Percentiles rank a stretch among this genome's conserved stretches.
Evolutionary conservation across 2,797 vertebrate genomes (phyloP).

Genomic region (Limnodromus scolopaceus): DNA sequence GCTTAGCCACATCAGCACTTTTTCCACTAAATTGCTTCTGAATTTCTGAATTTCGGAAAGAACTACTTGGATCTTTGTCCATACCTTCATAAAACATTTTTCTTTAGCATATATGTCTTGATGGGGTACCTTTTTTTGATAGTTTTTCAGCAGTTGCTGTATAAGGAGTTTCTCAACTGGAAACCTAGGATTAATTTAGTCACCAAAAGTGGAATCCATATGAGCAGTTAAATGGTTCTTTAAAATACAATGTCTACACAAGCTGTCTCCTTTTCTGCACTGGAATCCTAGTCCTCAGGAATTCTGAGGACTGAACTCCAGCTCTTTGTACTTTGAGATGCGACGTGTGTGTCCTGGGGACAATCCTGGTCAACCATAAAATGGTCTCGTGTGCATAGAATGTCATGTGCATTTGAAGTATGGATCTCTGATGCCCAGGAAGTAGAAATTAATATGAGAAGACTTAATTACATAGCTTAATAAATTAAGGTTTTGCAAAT

Average conservation of each 20-base stretch:
- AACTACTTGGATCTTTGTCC: neutral
- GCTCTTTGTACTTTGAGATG: rapidly evolving
- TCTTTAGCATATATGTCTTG: neutral
- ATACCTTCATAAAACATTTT: neutral
- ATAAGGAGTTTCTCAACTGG: neutral
- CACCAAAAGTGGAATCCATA: neutral
- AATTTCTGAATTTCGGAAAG: neutral
- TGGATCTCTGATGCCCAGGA: neutral
- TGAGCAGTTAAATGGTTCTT: neutral
- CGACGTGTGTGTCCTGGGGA: neutral
- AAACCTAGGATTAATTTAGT: neutral
- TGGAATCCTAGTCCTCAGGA: neutral
- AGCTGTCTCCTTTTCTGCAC: neutral
- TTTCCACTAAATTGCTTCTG: neutral
- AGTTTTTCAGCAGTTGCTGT: neutral
- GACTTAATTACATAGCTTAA: neutral
- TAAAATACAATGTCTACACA: neutral
- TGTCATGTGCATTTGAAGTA: neutral
- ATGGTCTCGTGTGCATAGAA: neutral
- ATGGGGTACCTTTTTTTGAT: neutral
- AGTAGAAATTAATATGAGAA: neutral
- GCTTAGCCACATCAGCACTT: neutral
- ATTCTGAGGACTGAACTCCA: neutral
- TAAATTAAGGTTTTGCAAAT: neutral
- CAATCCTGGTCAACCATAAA: neutral